phyloP scores from a whole-genome alignment of 2,113 vertebrate genomes.

The Pollachius pollachius region DNA sequence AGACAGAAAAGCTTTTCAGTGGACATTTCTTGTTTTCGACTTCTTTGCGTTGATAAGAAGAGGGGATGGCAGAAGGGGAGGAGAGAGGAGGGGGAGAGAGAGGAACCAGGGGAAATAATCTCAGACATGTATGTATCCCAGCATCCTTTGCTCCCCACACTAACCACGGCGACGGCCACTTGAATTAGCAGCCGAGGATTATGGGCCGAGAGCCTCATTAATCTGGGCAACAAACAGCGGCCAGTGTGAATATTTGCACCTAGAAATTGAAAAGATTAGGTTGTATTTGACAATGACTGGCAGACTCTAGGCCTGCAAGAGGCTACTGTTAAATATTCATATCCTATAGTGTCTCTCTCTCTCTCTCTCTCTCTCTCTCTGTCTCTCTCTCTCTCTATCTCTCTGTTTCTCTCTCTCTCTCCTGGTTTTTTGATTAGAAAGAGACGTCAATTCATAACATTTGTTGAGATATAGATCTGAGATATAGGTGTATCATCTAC shows the following conservation, averaged over 20 bases:
- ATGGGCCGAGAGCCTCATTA: slow-evolving; percentile 96
- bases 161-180: slow-evolving; percentile 87
- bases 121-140: slow-evolving; percentile 79
- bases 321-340: slow-evolving; percentile 99
- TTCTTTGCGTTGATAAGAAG: slow-evolving; percentile 18
- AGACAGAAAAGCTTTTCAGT: too few species aligned
- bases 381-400: neutral
- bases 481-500: too few species aligned
- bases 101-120: slow-evolving; percentile 72
- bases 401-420: neutral
- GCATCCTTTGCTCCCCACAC: slow-evolving; percentile 76
- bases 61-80: slow-evolving; percentile 14
- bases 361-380: slow-evolving; percentile 16
- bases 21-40: too few species aligned
- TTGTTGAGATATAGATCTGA: too few species aligned
- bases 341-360: slow-evolving; percentile 72
- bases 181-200: slow-evolving; percentile 99
- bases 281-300: slow-evolving; percentile 99
- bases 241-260: slow-evolving; percentile 99
- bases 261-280: slow-evolving; percentile 99
- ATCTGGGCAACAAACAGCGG: slow-evolving; percentile 99
- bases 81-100: slow-evolving; percentile 16
- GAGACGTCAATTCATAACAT: too few species aligned
- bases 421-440: neutral
- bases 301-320: slow-evolving; percentile 88